Evolutionary conservation across 2,888 invertebrate genomes (phyloP).

Genomic region (Dryobota labecula): DNA sequence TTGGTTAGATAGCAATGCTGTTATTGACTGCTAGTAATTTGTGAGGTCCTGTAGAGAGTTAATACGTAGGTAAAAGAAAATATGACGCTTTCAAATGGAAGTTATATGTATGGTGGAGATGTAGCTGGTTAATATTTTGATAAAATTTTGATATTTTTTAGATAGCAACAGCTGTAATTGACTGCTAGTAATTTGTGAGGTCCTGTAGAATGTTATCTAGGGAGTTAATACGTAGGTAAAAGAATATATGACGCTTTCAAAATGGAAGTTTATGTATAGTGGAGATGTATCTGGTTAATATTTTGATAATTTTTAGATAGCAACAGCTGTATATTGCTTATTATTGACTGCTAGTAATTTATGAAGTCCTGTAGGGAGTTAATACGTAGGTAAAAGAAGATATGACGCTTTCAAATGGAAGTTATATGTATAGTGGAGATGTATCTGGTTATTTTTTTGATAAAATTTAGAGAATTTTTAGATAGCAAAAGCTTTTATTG

Average conservation of each 20-base stretch:
- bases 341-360: not conserved
- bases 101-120: not conserved
- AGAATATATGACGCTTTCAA: no score
- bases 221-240: no score
- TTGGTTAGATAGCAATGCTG: not conserved
- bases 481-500: no score
- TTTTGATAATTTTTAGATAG: no score
- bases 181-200: no score
- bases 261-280: no score
- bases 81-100: not conserved
- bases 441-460: not conserved
- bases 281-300: no score
- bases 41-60: not conserved
- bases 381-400: not conserved
- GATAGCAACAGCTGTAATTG: no score
- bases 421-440: not conserved
- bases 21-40: slow-evolving; percentile 4
- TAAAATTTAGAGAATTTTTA: no score
- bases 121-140: not conserved
- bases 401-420: not conserved
- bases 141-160: no score
- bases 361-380: not conserved
- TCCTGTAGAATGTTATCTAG: no score
- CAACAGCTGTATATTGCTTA: no score
- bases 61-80: not conserved